Evolutionary conservation across 2,888 invertebrate species (phyloP).

Genomic region (Drosophila planitibia): DNA sequence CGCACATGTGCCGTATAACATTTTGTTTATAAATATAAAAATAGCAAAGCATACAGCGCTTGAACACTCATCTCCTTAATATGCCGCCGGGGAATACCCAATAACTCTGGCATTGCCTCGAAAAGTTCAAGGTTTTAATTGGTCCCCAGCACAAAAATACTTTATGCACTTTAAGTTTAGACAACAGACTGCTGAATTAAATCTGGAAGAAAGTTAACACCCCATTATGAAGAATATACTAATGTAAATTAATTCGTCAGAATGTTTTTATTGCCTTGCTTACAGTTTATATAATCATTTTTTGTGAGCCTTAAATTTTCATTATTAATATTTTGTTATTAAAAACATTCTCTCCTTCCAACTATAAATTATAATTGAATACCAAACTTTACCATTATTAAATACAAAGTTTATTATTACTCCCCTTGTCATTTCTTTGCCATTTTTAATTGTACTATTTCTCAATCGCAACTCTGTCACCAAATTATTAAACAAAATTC

Average conservation of each 20-base stretch:
- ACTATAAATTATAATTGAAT: neutral
- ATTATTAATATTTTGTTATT: neutral
- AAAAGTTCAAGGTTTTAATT: constrained; percentile 49
- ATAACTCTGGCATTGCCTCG: constrained; percentile 12
- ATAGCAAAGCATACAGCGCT: constrained; percentile 28
- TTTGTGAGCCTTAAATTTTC: neutral
- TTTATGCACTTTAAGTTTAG: neutral
- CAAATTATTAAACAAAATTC: constrained; percentile 6
- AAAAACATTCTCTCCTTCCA: neutral
- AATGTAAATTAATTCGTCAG: neutral
- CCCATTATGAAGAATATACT: neutral
- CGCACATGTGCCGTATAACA: constrained; percentile 59
- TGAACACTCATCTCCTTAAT: constrained; percentile 44
- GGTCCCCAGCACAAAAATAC: constrained; percentile 2
- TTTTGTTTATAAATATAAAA: constrained; percentile 55
- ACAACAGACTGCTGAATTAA: neutral
- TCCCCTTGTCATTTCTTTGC: neutral
- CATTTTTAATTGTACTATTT: neutral
- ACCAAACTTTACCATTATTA: neutral
- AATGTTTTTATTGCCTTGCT: neutral
- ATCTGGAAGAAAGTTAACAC: neutral
- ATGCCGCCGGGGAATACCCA: constrained; percentile 69
- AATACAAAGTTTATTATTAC: neutral
- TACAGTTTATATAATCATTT: neutral
- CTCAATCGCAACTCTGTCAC: neutral